Evolutionary conservation across 2,888 invertebrate species (phyloP).

Genomic region (Troides aeacus): DNA sequence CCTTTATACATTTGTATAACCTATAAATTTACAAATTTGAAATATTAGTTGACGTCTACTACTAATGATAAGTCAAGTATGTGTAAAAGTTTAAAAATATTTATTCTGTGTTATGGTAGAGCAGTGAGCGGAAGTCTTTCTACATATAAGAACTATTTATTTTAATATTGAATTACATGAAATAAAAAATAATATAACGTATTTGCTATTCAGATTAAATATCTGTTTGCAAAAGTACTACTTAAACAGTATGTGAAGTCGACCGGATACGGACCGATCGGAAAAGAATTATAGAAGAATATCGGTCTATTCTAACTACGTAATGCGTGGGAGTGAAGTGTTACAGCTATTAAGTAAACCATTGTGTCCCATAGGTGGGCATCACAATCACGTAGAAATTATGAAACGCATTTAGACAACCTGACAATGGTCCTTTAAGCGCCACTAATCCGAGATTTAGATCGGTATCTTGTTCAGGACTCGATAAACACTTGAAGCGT

Average conservation of each 20-base stretch:
- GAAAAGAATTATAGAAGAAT: slow-evolving; percentile 44
- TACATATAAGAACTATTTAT: too few relatives aligned
- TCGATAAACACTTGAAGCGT: slow-evolving; percentile 69
- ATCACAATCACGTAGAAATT: slow-evolving; percentile 47
- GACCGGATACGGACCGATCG: slow-evolving; percentile 52
- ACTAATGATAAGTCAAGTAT: background rate
- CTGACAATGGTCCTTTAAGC: slow-evolving; percentile 62
- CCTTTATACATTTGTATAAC: slow-evolving; percentile 20
- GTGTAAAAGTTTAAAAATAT: background rate
- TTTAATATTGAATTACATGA: too few relatives aligned
- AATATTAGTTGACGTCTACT: slow-evolving; percentile 17
- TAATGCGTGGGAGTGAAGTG: slow-evolving; percentile 57
- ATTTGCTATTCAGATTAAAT: too few relatives aligned
- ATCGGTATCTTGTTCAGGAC: slow-evolving; percentile 64
- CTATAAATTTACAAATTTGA: slow-evolving; percentile 9
- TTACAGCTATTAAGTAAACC: slow-evolving; percentile 46
- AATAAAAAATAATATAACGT: too few relatives aligned
- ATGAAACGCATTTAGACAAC: slow-evolving; percentile 50
- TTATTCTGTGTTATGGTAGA: too few relatives aligned
- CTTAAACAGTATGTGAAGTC: slow-evolving; percentile 19
- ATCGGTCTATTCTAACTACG: slow-evolving; percentile 41
- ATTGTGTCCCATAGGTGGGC: slow-evolving; percentile 68
- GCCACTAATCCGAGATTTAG: slow-evolving; percentile 71
- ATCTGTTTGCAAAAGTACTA: too few relatives aligned
- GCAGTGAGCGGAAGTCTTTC: too few relatives aligned